Conservation (phyloP, 2,797 vertebrate genomes). For the Knipowitschia caucasica region DNA sequence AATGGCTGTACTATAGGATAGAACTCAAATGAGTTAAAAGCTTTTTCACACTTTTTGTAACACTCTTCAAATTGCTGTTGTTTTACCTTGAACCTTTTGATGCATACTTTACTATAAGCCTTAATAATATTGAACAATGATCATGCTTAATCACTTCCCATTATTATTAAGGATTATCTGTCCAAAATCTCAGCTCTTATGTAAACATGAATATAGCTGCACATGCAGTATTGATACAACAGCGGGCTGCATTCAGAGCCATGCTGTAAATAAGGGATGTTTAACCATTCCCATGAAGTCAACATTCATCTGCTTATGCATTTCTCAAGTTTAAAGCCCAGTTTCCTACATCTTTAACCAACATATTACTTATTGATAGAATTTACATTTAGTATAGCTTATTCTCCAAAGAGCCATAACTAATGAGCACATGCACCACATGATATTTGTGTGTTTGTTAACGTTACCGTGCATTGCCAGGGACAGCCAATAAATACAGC, state of each 20-base stretch:
- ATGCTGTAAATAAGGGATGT: constrained; percentile 23
- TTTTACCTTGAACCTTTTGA: too few species aligned
- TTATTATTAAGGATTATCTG: too few species aligned
- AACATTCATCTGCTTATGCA: constrained; percentile 45
- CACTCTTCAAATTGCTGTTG: too few species aligned
- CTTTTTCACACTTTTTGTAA: too few species aligned
- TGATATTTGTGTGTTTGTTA: constrained; percentile 72
- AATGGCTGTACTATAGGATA: too few species aligned
- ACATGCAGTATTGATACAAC: constrained; percentile 4
- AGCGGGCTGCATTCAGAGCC: constrained; percentile 3
- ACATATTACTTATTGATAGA: constrained; percentile 75
- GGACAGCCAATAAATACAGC: constrained; percentile 72
- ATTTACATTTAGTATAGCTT: constrained; percentile 70
- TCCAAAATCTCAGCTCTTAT: background rate
- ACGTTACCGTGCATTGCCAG: constrained; percentile 60
- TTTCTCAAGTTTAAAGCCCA: constrained; percentile 58
- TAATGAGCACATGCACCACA: constrained; percentile 71
- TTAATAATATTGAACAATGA: too few species aligned
- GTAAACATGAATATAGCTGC: background rate
- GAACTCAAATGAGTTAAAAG: too few species aligned
- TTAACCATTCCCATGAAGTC: constrained; percentile 43
- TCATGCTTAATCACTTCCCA: too few species aligned
- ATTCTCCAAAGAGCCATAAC: constrained; percentile 50
- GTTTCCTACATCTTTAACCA: constrained; percentile 64
- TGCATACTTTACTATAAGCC: too few species aligned